Base-by-base conservation (phyloP, 2,888 invertebrate species). In the Epinotia demarniana region DNA sequence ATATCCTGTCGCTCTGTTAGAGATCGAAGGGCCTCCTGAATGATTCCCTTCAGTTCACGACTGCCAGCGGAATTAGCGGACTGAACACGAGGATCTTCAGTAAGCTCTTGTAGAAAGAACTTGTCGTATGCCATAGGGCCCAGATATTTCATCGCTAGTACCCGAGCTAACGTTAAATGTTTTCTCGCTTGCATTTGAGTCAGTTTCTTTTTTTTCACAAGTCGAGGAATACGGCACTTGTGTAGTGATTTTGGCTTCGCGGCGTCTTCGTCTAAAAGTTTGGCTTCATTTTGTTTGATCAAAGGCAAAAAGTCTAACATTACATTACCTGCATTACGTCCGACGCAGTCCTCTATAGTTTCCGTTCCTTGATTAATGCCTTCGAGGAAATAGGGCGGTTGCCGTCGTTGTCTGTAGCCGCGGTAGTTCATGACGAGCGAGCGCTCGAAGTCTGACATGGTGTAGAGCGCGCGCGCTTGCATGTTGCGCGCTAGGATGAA, bases 121-220 rank as follows among this genome's bases (percentile, higher is more conserved):
- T 93, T 94, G 79, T 93, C 94, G 55, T 92, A 92, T 8, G 94
- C 93, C 93, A 93, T 93, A 1, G 92, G 92, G 1, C 93, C 94
- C 9, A 93, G 84, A 82, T 94, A 94, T 83, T 94, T 94, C 91
- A 91, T 92, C 46, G 94, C 93, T 46, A 94, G 87, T 18, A 94
- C 93, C 43, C 93, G 88, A 23, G 91, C 84, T 75, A 94, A 82
- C 1, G 87, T 92, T n/a, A 85, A 80, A 79, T 88, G 82, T 80
- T 90, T 91, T 53, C 92, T 86, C 9, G 91, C 90, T 79, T 93
- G 89, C 89, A 91, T 89, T 84, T 93, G 93, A 5, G 92, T 92
- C 18, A 93, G 80, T 77, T 91, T 90, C n/a, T 82, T 81, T 81
- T 87, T 89, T 70, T 80, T 80, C 78, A 88, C 85, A 2, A 82